Conservation (phyloP, 2,888 invertebrate species). For the Agonopterix heracliana region DNA sequence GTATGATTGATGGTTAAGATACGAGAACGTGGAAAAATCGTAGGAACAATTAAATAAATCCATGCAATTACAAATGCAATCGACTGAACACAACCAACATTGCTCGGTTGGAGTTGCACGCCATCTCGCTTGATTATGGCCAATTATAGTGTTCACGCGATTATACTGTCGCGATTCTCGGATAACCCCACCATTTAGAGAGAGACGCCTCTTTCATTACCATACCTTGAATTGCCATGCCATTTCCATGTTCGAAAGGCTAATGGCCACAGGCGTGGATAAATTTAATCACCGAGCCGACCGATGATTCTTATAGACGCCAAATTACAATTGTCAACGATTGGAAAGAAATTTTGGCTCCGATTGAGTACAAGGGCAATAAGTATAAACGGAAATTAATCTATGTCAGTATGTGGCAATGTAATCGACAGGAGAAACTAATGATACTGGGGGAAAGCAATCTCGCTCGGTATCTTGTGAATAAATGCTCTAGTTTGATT, state of each 20-base stretch:
- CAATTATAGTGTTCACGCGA: constrained; percentile 64
- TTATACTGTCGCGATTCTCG: constrained; percentile 57
- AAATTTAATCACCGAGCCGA: constrained; percentile 36
- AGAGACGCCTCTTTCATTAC: constrained; percentile 55
- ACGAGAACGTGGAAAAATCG: constrained; percentile 18
- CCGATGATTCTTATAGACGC: constrained; percentile 26
- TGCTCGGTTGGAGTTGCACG: constrained; percentile 32
- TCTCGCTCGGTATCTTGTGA: no score
- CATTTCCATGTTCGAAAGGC: constrained; percentile 49
- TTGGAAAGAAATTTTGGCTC: constrained; percentile 24
- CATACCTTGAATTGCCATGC: constrained; percentile 47
- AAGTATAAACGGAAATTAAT: neutral
- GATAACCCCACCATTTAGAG: constrained; percentile 56
- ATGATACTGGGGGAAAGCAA: no score
- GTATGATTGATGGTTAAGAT: constrained; percentile 24
- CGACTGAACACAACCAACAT: constrained; percentile 33
- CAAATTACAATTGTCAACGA: constrained; percentile 41
- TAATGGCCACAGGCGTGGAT: constrained; percentile 38
- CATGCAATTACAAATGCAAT: constrained; percentile 36
- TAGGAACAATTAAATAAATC: constrained; percentile 30
- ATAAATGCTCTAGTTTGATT: no score
- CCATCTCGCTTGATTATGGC: constrained; percentile 62
- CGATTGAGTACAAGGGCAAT: constrained; percentile 6
- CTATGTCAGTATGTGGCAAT: neutral
- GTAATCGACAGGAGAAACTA: no score